Evolutionary conservation across 2,888 invertebrate genomes (phyloP).

Genomic region (Actias luna): DNA sequence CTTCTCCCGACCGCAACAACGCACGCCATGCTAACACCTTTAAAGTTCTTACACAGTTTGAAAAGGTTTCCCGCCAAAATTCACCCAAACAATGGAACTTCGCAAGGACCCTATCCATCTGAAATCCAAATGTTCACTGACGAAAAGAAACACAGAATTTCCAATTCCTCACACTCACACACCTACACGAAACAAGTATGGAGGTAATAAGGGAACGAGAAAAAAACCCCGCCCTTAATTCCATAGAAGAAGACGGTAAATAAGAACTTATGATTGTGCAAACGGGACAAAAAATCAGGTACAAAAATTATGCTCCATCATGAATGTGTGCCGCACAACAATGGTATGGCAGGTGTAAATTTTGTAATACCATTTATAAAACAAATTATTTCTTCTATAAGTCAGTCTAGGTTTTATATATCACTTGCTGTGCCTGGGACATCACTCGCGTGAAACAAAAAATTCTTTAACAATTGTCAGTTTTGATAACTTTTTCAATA

Average conservation of each 20-base stretch:
- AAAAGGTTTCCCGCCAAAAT: slow-evolving; percentile 67
- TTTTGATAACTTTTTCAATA: too few species aligned
- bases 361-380: slow-evolving; percentile 52
- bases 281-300: slow-evolving; percentile 62
- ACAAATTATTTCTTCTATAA: slow-evolving; percentile 69
- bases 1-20: neutral
- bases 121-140: slow-evolving; percentile 48
- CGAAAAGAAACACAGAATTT: slow-evolving; percentile 44
- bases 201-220: slow-evolving; percentile 72
- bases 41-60: neutral
- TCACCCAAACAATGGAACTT: slow-evolving; percentile 38
- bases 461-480: too few species aligned
- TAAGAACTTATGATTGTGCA: slow-evolving; percentile 34
- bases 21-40: neutral
- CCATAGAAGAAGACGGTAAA: slow-evolving; percentile 50
- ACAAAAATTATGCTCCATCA: slow-evolving; percentile 67
- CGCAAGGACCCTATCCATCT: slow-evolving; percentile 47
- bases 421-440: too few species aligned
- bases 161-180: slow-evolving; percentile 54
- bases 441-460: too few species aligned
- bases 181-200: slow-evolving; percentile 51
- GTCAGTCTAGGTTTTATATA: slow-evolving; percentile 48
- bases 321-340: slow-evolving; percentile 70
- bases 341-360: slow-evolving; percentile 69
- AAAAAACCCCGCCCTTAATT: slow-evolving; percentile 59